Evolutionary conservation across 2,797 vertebrate genomes (phyloP).

Genomic region (Brachyrhaphis roseni): DNA sequence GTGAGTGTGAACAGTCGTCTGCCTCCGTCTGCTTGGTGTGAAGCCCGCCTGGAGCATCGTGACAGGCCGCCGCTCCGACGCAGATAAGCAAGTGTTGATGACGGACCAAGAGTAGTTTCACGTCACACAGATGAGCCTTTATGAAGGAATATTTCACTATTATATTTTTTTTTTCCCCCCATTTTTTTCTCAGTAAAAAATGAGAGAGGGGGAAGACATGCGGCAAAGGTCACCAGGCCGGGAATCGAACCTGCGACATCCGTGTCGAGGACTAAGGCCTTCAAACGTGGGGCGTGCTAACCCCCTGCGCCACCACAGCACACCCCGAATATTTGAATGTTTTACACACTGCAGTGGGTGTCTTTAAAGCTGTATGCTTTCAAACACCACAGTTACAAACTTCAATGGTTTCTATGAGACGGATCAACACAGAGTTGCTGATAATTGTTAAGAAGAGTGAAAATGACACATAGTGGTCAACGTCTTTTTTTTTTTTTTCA

Average conservation of each 20-base stretch:
- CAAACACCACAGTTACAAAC: background rate
- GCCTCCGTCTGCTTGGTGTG: slow-evolving; percentile 2
- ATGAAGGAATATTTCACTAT: background rate
- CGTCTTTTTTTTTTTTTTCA: too few relatives aligned
- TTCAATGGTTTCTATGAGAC: background rate
- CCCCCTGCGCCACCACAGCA: too few relatives aligned
- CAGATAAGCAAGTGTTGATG: slow-evolving; percentile 3
- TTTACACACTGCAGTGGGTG: background rate
- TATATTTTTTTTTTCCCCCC: too few relatives aligned
- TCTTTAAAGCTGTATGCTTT: background rate
- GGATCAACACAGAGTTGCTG: background rate
- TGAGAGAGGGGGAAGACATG: too few relatives aligned
- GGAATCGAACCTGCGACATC: too few relatives aligned
- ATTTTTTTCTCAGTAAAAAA: too few relatives aligned
- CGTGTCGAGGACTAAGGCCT: too few relatives aligned
- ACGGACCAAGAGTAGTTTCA: background rate
- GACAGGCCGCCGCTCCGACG: background rate
- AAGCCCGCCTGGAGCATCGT: background rate
- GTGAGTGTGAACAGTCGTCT: background rate
- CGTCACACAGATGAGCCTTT: background rate
- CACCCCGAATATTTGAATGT: background rate
- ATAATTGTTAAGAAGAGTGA: background rate
- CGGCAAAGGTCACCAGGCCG: too few relatives aligned
- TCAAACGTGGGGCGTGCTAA: too few relatives aligned
- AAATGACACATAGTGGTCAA: background rate